Conservation (phyloP, 2,888 invertebrate species). For the Trissolcus japonicus region DNA sequence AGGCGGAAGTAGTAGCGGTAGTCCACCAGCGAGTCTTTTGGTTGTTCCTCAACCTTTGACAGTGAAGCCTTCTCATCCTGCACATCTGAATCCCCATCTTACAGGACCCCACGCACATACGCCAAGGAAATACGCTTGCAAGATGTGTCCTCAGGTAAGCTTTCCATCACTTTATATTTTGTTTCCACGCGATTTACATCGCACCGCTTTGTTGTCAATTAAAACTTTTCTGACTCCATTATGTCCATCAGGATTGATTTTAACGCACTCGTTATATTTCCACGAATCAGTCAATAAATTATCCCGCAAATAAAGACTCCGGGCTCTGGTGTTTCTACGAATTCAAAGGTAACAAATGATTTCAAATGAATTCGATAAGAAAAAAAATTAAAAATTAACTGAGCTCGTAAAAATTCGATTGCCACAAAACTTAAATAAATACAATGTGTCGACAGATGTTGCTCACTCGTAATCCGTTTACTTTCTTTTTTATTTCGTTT, state of each 20-base stretch:
- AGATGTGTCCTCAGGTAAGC: slow-evolving; percentile 97
- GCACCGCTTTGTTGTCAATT: slow-evolving; percentile 27
- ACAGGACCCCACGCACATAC: slow-evolving; percentile 75
- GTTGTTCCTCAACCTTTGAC: slow-evolving; percentile 90
- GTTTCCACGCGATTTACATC: slow-evolving; percentile 10
- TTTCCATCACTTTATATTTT: not conserved
- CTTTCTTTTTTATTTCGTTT: slow-evolving; percentile 22
- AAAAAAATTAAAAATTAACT: slow-evolving; percentile 16
- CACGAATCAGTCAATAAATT: slow-evolving; percentile 35
- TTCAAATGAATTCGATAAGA: not conserved
- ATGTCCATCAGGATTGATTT: slow-evolving; percentile 13
- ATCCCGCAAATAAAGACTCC: slow-evolving; percentile 21
- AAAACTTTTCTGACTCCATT: slow-evolving; percentile 14
- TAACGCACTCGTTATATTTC: slow-evolving; percentile 8
- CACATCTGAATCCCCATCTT: slow-evolving; percentile 74
- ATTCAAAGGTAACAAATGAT: slow-evolving; percentile 12
- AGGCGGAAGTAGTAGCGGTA: slow-evolving; percentile 78
- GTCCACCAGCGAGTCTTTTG: slow-evolving; percentile 82
- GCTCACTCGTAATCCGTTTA: not conserved
- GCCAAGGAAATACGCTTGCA: slow-evolving; percentile 93
- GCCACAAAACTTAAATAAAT: slow-evolving; percentile 17
- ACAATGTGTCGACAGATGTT: slow-evolving; percentile 12
- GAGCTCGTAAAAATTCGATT: slow-evolving; percentile 8
- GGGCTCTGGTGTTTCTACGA: not conserved
- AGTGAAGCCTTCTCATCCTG: slow-evolving; percentile 74